A percentile compares a stretch with the other conserved stretches of the same genome.
Conservation (phyloP, 2,113 vertebrate species). For the Thunnus thynnus region DNA sequence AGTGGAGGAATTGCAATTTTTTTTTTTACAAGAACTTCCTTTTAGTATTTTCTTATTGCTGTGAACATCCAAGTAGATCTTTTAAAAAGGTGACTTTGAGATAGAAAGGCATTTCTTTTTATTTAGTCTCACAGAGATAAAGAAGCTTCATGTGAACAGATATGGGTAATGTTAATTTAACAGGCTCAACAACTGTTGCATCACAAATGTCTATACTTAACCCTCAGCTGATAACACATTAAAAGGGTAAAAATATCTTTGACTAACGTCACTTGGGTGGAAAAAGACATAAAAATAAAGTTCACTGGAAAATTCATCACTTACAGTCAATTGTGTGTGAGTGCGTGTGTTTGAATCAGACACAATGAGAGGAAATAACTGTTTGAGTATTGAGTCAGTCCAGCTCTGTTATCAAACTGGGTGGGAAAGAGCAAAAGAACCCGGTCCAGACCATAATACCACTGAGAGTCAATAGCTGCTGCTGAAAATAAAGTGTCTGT, state of each 20-base stretch:
- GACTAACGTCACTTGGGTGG: conserved; percentile 46
- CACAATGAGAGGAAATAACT: conserved; percentile 74
- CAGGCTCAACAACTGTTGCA: background rate
- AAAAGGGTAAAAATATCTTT: conserved; percentile 53
- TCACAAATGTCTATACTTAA: conserved; percentile 20
- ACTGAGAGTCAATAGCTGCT: background rate
- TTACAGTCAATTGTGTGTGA: conserved; percentile 41
- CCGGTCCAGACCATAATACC: background rate
- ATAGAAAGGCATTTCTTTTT: background rate
- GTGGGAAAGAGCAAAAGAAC: conserved; percentile 33
- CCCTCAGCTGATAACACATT: conserved; percentile 28
- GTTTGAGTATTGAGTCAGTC: conserved; percentile 51
- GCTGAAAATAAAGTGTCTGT: background rate
- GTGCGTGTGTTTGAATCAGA: conserved; percentile 38
- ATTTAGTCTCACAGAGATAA: background rate
- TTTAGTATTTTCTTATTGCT: no score
- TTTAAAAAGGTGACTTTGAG: no score
- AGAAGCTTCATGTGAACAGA: background rate
- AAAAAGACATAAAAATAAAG: conserved; percentile 45
- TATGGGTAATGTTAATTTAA: background rate
- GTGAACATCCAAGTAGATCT: no score
- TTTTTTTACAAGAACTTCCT: background rate
- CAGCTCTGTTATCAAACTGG: conserved; percentile 39
- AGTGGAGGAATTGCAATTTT: background rate
- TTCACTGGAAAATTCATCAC: conserved; percentile 62